Evolutionary conservation across 2,797 vertebrate genomes (phyloP).

Genomic region (Catamblyrhynchus diadema): DNA sequence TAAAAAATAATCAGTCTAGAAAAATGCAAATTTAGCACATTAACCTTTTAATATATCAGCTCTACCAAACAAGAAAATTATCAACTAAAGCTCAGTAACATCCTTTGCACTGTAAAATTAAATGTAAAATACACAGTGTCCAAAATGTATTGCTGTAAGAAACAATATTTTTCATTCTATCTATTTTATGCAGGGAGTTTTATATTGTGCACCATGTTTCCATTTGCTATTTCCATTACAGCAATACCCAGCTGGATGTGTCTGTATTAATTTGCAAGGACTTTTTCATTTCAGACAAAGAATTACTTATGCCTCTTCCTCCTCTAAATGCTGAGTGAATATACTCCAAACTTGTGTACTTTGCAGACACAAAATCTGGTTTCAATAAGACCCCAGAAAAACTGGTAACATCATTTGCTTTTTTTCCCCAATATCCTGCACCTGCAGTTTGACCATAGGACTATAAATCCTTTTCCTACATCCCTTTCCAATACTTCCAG

Average conservation of each 20-base stretch:
- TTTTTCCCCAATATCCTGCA: neutral
- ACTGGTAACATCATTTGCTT: neutral
- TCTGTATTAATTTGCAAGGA: neutral
- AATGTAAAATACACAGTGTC: neutral
- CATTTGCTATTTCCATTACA: neutral
- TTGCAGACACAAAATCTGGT: neutral
- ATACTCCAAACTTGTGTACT: neutral
- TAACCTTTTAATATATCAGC: conserved; percentile 11
- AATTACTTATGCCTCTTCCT: neutral
- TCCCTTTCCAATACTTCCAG: neutral
- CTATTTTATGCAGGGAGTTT: neutral
- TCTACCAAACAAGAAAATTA: conserved; percentile 25
- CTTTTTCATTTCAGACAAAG: neutral
- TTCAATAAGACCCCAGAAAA: neutral
- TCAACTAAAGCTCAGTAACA: conserved; percentile 3
- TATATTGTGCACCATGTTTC: neutral
- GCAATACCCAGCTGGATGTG: neutral
- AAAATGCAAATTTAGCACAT: conserved; percentile 21
- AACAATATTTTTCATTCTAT: neutral
- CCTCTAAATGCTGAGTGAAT: neutral
- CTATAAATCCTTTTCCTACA: neutral
- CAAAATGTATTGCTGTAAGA: neutral
- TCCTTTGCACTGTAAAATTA: neutral
- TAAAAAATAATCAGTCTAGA: conserved; percentile 1
- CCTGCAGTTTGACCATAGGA: neutral